Evolutionary conservation across 2,797 vertebrate genomes (phyloP), one percentile per base, ranked within the genome.

Genomic region (Rousettus madagascariensis): DNA sequence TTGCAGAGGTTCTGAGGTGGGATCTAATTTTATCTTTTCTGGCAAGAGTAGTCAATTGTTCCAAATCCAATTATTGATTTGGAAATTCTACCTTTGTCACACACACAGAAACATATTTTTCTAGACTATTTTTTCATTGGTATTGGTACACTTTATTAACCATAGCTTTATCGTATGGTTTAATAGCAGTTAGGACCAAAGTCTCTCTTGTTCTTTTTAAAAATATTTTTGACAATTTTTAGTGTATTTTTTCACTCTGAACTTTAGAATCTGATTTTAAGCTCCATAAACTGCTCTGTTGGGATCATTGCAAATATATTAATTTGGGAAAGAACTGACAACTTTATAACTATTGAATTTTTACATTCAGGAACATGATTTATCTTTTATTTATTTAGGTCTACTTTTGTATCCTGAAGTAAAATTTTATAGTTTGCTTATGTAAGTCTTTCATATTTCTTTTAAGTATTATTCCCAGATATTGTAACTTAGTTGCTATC

Each of bases 11-110:
- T 68, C 80, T 92, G 24, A 46, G 8, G 30, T 68, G n/a, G 24
- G 8, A 77, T 77, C 71, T 86, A 51, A 86, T 61, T 86, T 86
- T 86, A 69, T 69, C n/a, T 86, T 78, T 92, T 51, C 65, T 22
- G 69, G 53, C 24, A 41, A 41, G 15, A 63, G 20, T 75, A 84
- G 36, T 41, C 43, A 53, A 22, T 69, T 41, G 33, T 61, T 61
- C 16, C 74, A 79, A 79, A 71, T 77, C 53, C 24, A 78, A 24
- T 69, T n/a, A 55, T 66, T 84, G 69, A 55, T 28, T 84, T 33
- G 16, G 49, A 68, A 38, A 69, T 86, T 80, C 33, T 15, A 72
- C 19, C 30, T 78, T 78, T 49, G 30, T 57, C 33, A 43, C 5
- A 59, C 41, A 72, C 19, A 51, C 9, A 38, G 26, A 74, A 15